Conservation (phyloP, 2,888 invertebrate genomes). For the Himalopsyche kuldschensis region DNA sequence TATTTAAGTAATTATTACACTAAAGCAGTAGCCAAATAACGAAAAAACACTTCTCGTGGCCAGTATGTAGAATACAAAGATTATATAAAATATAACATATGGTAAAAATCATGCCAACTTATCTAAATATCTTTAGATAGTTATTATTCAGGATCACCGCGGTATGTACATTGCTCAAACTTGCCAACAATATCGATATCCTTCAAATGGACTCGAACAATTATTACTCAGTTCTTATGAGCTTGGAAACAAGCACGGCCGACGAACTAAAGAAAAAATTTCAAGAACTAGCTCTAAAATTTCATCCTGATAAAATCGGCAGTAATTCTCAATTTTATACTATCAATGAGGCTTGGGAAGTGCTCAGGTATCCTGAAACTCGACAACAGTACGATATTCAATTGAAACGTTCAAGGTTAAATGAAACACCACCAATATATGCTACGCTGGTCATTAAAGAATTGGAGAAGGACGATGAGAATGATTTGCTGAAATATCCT, state of each 20-base stretch:
- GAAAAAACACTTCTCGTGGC: too few relatives aligned
- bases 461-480: constrained; percentile 50
- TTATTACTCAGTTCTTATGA: constrained; percentile 61
- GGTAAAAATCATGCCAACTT: background rate
- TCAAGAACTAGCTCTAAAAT: constrained; percentile 58
- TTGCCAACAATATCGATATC: constrained; percentile 15
- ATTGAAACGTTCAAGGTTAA: constrained; percentile 61
- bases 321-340: constrained; percentile 49
- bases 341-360: constrained; percentile 73
- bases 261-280: constrained; percentile 66
- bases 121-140: background rate
- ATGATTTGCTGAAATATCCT: constrained; percentile 54
- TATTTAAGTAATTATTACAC: too few relatives aligned
- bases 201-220: constrained; percentile 39
- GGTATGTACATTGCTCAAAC: background rate
- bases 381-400: constrained; percentile 69
- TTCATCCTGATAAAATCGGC: constrained; percentile 65
- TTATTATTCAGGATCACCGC: background rate
- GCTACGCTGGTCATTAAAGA: constrained; percentile 58
- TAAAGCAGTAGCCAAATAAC: too few relatives aligned
- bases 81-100: background rate
- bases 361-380: constrained; percentile 61
- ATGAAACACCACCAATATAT: constrained; percentile 62
- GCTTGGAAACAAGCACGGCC: constrained; percentile 55
- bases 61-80: too few relatives aligned